Base-by-base conservation (phyloP, 2,888 invertebrate species). In the Drosophila planitibia region DNA sequence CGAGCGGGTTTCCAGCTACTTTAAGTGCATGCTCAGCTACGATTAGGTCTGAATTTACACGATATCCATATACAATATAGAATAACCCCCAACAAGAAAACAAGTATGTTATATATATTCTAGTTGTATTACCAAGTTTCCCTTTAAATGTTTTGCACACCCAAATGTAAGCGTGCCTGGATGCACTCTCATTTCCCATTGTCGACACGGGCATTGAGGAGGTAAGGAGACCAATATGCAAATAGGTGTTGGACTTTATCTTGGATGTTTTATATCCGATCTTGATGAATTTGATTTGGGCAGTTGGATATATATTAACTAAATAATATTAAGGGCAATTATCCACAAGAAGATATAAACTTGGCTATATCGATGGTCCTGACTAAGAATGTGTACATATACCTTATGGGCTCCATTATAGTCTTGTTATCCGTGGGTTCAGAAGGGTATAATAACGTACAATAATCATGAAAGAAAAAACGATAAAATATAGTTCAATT, bases 1-100 rank as follows among this genome's bases (percentile, higher is more conserved):
- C 55, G 86, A 91, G 30, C 76, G 82, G 2, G 85, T 92, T 25
- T 67, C 83, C 44, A 82, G 74, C 60, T 93, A 93, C 75, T 87
- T 89, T 28, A 83, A 81, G 47, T 91, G 81, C 70, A 82, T 92
- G 54, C 57, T 92, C 1, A 62, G 32, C 44, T 82, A 62, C 12
- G 47, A 60, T 16, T 54, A 25, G n/a, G 33, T 19, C 33, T 33
- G 33, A 51, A 30, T 19, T n/a, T 30, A 19, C 10, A 30, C n/a
- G n/a, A 12, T 22, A 22, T 53, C 22, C 14, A 4, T 7, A 33
- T 2, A 49, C 9, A 28, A 28, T 19, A 49, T 19, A 5, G n/a
- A 32, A n/a, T 52, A 32, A 12, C 30, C 19, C 4, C 19, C 10
- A 30, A 10, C 4, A 10, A 51, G 28, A 30, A 19, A 28, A 16